A percentile compares a stretch with the other conserved stretches of the same genome.
Evolutionary conservation across 2,888 invertebrate species (phyloP).

Genomic region (Caenorhabditis virilis): DNA sequence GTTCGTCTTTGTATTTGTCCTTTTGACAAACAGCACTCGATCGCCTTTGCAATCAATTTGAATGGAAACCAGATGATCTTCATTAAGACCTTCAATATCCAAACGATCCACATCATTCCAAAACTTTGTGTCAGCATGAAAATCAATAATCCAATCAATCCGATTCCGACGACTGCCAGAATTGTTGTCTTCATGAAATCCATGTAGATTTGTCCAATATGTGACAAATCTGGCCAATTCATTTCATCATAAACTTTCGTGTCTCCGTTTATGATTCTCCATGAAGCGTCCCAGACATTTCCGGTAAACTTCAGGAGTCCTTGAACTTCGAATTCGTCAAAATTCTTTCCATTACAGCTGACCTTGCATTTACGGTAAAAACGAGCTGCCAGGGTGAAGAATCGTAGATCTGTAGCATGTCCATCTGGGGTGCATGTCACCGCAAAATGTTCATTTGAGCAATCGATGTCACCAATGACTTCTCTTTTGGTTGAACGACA

Average conservation of each 20-base stretch:
- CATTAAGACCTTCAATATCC: no score
- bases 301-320: conserved; percentile 1
- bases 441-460: background rate
- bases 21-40: no score
- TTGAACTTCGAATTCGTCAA: background rate
- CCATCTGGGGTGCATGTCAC: conserved; percentile 2
- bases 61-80: no score
- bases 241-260: conserved; percentile 2
- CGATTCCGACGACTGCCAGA: background rate
- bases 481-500: background rate
- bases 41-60: no score
- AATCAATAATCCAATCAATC: no score
- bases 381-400: background rate
- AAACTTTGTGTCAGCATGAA: no score
- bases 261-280: conserved; percentile 1
- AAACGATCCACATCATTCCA: no score
- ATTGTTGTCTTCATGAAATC: conserved; percentile 2
- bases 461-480: background rate
- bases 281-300: conserved; percentile 2
- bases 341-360: background rate
- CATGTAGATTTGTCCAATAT: background rate
- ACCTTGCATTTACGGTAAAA: background rate
- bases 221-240: conserved; percentile 1
- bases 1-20: no score
- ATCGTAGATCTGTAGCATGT: background rate